Evolutionary conservation across 2,113 vertebrate genomes (phyloP).

Genomic region (Tetraodon nigroviridis): DNA sequence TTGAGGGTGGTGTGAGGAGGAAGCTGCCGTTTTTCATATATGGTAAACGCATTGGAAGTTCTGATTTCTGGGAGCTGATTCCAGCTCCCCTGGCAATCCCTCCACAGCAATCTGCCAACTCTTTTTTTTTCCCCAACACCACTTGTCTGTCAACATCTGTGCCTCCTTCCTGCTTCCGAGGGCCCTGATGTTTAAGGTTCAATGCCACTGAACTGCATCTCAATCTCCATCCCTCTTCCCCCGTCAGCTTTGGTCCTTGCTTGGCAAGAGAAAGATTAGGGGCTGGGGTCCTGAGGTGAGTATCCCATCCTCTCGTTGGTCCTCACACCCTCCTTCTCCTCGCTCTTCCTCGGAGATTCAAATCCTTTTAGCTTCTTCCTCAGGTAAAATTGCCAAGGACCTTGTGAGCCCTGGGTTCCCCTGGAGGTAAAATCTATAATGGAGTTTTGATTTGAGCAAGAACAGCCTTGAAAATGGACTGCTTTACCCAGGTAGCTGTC

Average conservation of each 20-base stretch:
- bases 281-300: slow-evolving; percentile 79
- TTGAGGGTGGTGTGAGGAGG: slow-evolving; percentile 72
- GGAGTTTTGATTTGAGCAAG: slow-evolving; percentile 73
- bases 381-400: slow-evolving; percentile 79
- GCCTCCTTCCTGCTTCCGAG: slow-evolving; percentile 73
- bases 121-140: slow-evolving; percentile 70
- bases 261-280: slow-evolving; percentile 81
- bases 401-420: slow-evolving; percentile 73
- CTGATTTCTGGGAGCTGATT: slow-evolving; percentile 39
- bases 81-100: slow-evolving; percentile 73
- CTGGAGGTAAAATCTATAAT: slow-evolving; percentile 79
- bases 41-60: slow-evolving; percentile 87
- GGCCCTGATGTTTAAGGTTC: slow-evolving; percentile 78
- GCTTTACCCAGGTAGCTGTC: slow-evolving; percentile 73
- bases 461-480: slow-evolving; percentile 77
- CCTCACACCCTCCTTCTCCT: slow-evolving; percentile 62
- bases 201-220: slow-evolving; percentile 80
- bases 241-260: slow-evolving; percentile 79
- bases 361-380: slow-evolving; percentile 79
- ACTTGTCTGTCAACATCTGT: slow-evolving; percentile 45
- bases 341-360: slow-evolving; percentile 64
- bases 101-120: slow-evolving; percentile 63
- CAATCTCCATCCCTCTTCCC: slow-evolving; percentile 81
- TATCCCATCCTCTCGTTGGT: slow-evolving; percentile 50
- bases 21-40: slow-evolving; percentile 80